These are phyloP conservation scores for Galerucella calmariensis DNA, from an alignment of 2,888 invertebrate species.

Conservation along the genomic window DNA sequence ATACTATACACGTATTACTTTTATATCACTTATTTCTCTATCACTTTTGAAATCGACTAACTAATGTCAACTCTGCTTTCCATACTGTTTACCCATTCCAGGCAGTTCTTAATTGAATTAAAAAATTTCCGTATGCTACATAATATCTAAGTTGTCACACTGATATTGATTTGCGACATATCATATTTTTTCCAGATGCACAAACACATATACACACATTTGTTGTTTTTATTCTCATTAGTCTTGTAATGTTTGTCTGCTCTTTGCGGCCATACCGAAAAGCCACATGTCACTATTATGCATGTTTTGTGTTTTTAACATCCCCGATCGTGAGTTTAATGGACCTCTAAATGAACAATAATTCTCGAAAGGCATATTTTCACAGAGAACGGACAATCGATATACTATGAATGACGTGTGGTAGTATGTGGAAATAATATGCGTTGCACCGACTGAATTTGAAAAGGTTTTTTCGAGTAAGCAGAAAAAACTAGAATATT, in stretches of 20 bases:
- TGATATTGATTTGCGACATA: constrained; percentile 2
- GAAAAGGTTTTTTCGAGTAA: not conserved
- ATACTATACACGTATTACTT: too few species aligned
- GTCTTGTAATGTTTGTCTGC: constrained; percentile 11
- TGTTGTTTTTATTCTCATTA: constrained; percentile 21
- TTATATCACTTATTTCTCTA: too few species aligned
- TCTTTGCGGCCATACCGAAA: constrained; percentile 14
- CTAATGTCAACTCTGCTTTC: too few species aligned
- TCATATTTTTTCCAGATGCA: constrained; percentile 13
- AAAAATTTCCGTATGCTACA: not conserved
- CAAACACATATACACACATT: not conserved
- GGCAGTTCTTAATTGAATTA: too few species aligned
- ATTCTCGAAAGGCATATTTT: constrained; percentile 22
- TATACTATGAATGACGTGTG: constrained; percentile 3
- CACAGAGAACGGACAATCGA: constrained; percentile 10
- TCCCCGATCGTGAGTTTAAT: constrained; percentile 27
- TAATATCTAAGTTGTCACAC: not conserved
- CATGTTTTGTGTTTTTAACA: constrained; percentile 34
- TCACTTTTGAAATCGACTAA: too few species aligned
- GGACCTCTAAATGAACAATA: constrained; percentile 29
- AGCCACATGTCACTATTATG: constrained; percentile 34
- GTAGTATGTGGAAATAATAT: not conserved
- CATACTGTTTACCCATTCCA: too few species aligned
- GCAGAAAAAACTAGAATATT: too few species aligned
- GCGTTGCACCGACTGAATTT: not conserved